Percentiles rank a stretch among this genome's conserved stretches.
Evolutionary conservation across 2,113 vertebrate species (phyloP).

Genomic region (Hoplias malabaricus): DNA sequence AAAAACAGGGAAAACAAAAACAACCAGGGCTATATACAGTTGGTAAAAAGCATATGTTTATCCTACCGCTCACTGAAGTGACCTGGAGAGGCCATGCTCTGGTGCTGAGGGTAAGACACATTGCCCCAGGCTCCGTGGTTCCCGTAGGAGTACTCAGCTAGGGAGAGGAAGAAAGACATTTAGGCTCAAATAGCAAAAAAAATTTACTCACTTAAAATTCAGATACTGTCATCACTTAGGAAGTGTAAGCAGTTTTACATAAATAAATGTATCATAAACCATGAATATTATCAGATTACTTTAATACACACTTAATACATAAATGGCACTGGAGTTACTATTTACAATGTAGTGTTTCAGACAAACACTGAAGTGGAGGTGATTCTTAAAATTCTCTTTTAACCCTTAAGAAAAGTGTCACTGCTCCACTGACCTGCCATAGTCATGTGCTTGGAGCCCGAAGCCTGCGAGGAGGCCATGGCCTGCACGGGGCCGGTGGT

Average conservation of each 20-base stretch:
- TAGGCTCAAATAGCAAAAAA: no score
- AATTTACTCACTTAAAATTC: no score
- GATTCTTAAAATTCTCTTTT: no score
- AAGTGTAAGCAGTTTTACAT: no score
- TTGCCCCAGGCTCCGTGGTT: constrained; percentile 84
- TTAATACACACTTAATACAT: no score
- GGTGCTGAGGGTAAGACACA: constrained; percentile 86
- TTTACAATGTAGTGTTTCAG: no score
- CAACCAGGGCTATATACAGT: background rate
- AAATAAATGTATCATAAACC: no score
- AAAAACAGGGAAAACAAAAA: background rate
- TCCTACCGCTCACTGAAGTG: constrained; percentile 89
- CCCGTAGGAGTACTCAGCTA: constrained; percentile 87
- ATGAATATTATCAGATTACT: no score
- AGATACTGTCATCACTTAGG: no score
- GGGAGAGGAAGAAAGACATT: constrained; percentile 5
- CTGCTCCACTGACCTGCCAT: constrained; percentile 77
- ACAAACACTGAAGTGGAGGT: no score
- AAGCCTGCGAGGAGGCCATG: constrained; percentile 82
- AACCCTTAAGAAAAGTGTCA: no score
- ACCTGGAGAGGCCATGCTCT: constrained; percentile 88
- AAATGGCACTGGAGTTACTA: no score
- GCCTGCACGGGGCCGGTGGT: constrained; percentile 86
- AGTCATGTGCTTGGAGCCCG: constrained; percentile 83
- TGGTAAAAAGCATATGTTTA: background rate